These are phyloP conservation scores for Hirtodrosophila trivittata DNA, from an alignment of 2,888 invertebrate species.

Conservation along the genomic window DNA sequence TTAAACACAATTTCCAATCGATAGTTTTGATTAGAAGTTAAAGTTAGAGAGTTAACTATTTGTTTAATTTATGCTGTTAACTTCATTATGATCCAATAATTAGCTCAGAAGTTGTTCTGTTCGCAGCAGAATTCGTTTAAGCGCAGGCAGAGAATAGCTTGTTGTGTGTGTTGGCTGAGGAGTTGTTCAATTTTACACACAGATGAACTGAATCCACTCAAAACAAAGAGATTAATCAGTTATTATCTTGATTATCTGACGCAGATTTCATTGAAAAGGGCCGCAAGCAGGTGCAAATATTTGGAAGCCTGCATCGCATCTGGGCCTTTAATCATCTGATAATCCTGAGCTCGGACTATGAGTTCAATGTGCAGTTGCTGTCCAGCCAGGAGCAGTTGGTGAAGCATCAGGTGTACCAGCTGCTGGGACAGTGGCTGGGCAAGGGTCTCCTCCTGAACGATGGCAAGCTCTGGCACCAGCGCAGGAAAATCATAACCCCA, in stretches of 20 bases:
- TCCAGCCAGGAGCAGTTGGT: slow-evolving; percentile 72
- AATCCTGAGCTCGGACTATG: slow-evolving; percentile 82
- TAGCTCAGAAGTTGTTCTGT: no score
- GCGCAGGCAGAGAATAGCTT: no score
- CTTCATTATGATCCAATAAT: no score
- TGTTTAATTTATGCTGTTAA: no score
- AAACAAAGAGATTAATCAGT: no score
- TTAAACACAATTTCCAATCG: no score
- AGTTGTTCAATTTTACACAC: no score
- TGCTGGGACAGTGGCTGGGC: slow-evolving; percentile 79
- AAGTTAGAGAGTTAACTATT: no score
- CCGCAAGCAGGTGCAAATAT: slow-evolving; percentile 43
- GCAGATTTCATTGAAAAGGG: slow-evolving; percentile 55
- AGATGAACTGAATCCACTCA: no score
- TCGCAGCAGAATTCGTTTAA: no score
- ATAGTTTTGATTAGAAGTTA: no score
- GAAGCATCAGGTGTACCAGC: slow-evolving; percentile 74
- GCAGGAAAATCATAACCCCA: slow-evolving; percentile 90
- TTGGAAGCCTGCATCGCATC: slow-evolving; percentile 81
- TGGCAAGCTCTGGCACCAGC: slow-evolving; percentile 86
- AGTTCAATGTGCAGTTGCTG: slow-evolving; percentile 84
- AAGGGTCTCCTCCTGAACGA: slow-evolving; percentile 78
- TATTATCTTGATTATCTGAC: neutral
- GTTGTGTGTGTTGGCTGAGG: no score
- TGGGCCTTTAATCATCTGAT: slow-evolving; percentile 84